Conservation (phyloP, 2,888 invertebrate genomes). For the Zootermopsis nevadensis region DNA sequence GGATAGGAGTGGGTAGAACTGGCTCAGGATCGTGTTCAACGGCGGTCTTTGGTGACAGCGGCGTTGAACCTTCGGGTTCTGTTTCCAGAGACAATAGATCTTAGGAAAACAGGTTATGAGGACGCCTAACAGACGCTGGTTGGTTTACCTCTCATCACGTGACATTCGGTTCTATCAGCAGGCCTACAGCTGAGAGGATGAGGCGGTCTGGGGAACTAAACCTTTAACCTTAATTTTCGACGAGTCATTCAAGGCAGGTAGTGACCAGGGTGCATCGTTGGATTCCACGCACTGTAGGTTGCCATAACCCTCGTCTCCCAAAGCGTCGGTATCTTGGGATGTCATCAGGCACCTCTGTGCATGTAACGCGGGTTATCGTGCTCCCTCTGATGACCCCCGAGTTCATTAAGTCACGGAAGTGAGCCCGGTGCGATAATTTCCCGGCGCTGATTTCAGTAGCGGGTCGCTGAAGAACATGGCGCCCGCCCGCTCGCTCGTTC, state of each 20-base stretch:
- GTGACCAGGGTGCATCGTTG: neutral
- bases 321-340: slow-evolving; percentile 27
- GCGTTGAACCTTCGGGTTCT: no score
- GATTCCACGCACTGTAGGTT: neutral
- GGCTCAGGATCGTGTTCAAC: no score
- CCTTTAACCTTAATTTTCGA: no score
- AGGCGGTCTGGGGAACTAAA: no score
- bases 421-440: slow-evolving; percentile 36
- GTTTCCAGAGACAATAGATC: no score
- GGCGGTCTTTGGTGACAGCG: no score
- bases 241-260: neutral
- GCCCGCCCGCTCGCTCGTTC: slow-evolving; percentile 14
- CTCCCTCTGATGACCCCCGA: slow-evolving; percentile 28
- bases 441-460: slow-evolving; percentile 28
- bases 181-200: no score
- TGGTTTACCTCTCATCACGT: no score
- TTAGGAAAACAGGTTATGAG: no score
- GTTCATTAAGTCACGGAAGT: slow-evolving; percentile 43
- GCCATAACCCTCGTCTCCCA: neutral
- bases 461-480: slow-evolving; percentile 27
- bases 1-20: no score
- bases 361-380: slow-evolving; percentile 17
- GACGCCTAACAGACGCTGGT: no score
- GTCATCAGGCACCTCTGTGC: slow-evolving; percentile 21
- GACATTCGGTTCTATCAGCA: no score